Conservation (phyloP, 2,113 vertebrate genomes). For the Lepus timidus region DNA sequence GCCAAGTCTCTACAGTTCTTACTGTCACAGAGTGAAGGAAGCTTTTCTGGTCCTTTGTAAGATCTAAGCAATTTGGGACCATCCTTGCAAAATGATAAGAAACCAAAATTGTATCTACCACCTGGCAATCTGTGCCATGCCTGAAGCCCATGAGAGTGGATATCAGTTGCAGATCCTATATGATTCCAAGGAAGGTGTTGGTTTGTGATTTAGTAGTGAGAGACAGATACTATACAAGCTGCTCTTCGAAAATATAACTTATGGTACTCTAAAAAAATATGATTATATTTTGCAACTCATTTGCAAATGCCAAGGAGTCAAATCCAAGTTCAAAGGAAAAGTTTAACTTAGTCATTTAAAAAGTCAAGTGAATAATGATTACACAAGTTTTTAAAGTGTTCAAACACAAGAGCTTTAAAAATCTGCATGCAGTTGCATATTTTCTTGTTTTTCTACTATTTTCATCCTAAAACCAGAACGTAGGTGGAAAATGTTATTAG, state of each 20-base stretch:
- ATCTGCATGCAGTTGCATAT: conserved; percentile 50
- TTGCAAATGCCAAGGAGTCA: neutral
- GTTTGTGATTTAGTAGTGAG: neutral
- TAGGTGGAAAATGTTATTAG: conserved; percentile 73
- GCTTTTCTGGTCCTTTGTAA: neutral
- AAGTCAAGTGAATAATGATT: conserved; percentile 43
- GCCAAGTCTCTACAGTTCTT: neutral
- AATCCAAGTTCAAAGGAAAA: conserved; percentile 19
- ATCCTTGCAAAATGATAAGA: neutral
- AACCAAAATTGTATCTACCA: neutral
- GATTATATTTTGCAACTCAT: conserved; percentile 1
- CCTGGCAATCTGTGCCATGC: no score
- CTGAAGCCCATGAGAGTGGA: neutral
- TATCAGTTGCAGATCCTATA: neutral
- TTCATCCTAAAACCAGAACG: conserved; percentile 67
- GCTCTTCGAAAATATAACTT: neutral
- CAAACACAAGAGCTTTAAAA: conserved; percentile 44
- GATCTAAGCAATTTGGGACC: neutral
- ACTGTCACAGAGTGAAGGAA: neutral
- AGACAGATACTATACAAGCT: neutral
- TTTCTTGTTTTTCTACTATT: conserved; percentile 53
- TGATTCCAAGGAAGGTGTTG: neutral
- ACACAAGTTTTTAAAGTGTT: neutral
- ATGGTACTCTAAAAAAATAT: neutral
- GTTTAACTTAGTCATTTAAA: conserved; percentile 50